Base-by-base conservation (phyloP, 2,888 invertebrate species). In the Cephus rjabovi region DNA sequence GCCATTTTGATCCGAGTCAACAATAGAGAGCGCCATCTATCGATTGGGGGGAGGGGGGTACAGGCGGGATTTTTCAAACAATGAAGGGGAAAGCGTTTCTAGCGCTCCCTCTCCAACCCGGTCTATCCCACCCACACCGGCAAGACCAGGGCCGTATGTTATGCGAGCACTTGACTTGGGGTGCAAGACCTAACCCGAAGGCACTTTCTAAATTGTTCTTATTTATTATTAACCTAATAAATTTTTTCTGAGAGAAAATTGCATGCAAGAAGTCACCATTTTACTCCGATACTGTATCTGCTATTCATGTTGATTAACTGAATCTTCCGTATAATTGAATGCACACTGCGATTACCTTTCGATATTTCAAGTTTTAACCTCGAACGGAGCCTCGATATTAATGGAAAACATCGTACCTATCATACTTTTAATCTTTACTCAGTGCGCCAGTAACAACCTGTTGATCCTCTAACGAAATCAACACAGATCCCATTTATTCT, bases 21-120 rank as follows among this genome's bases (percentile, higher is more conserved):
- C 94, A 94, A 94, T 94, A 93, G 90, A 91, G 85, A 87, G 93
- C 94, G 95, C 94, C 95, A 94, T 94, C 95, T 95, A 93, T 91
- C 90, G 90, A 89, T 89, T 89, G 81, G 82, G 76, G 77, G 76
- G 0, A 3, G 79, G 77, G 76, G 34, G 12, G 79, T 69, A 79
- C 78, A 79, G 80, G 84, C 84, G 85, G 84, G 84, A 85, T 83
- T 84, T 86, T 85, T 86, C 82, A 82, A 85, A 85, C 83, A 83
- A 81, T 81, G 77, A 79, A 79, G 82, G 81, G 80, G 79, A 81
- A 81, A 83, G 79, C 80, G 75, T 82, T 82, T 81, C 81, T 77
- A 71, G 76, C 77, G 75, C 73, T 74, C 75, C 78, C 77, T 56
- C 68, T 33, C 76, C 40, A 75, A 77, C n/a, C 76, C 79, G 68